Percentiles rank a stretch among this genome's conserved stretches.
Evolutionary conservation across 2,888 invertebrate species (phyloP).

Genomic region (Acholoe squamosa): DNA sequence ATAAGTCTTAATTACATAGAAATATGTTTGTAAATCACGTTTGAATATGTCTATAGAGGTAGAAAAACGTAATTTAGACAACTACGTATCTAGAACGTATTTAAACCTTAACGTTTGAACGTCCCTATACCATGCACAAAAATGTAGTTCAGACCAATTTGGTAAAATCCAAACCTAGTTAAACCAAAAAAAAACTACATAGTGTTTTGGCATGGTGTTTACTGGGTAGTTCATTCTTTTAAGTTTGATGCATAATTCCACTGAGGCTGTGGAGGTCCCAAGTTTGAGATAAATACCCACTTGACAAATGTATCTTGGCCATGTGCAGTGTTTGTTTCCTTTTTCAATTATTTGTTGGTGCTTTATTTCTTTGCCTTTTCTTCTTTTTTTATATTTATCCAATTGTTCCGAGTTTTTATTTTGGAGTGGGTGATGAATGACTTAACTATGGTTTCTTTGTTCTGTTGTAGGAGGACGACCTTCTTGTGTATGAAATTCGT

Average conservation of each 20-base stretch:
- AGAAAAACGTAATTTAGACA: too few species aligned
- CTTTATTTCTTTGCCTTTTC: too few species aligned
- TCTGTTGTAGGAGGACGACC: conserved; percentile 48
- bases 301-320: not conserved
- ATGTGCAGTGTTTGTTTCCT: conserved; percentile 24
- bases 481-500: conserved; percentile 56
- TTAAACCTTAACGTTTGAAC: too few species aligned
- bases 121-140: too few species aligned
- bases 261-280: not conserved
- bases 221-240: conserved; percentile 11
- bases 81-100: too few species aligned
- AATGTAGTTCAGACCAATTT: too few species aligned
- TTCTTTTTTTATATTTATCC: not conserved
- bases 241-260: conserved; percentile 43
- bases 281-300: not conserved
- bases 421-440: not conserved
- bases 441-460: not conserved
- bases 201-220: too few species aligned
- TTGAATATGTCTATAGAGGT: too few species aligned
- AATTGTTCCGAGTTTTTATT: not conserved
- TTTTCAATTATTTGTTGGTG: not conserved
- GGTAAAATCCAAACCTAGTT: too few species aligned
- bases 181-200: too few species aligned
- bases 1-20: too few species aligned
- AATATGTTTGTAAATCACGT: too few species aligned